Conservation (phyloP, 2,888 invertebrate species). For the Cantharis flavilabris region DNA sequence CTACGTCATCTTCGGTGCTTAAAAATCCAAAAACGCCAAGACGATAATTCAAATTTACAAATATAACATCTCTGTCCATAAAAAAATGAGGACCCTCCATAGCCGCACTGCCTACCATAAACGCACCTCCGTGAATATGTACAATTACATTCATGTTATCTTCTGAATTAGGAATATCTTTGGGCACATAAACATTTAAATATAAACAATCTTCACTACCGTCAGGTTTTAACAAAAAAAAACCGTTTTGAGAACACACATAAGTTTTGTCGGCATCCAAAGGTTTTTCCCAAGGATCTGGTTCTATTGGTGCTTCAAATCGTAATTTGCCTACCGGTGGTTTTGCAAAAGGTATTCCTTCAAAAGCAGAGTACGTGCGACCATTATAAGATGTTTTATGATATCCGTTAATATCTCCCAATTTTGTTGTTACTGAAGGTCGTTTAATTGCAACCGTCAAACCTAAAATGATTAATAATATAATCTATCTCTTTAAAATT, state of each 20-base stretch:
- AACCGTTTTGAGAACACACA: background rate
- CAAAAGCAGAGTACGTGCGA: background rate
- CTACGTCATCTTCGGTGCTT: background rate
- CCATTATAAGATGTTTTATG: background rate
- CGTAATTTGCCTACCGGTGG: background rate
- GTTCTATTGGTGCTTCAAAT: background rate
- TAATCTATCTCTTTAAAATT: too few species aligned
- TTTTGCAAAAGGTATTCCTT: background rate
- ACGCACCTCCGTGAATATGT: background rate
- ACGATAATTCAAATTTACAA: background rate
- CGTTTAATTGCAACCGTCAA: background rate
- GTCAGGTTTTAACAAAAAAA: background rate
- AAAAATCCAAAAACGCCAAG: background rate
- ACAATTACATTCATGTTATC: background rate
- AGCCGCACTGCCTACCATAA: background rate
- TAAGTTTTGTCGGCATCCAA: background rate
- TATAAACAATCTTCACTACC: background rate
- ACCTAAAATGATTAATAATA: background rate
- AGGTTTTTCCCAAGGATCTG: background rate
- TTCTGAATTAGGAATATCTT: background rate
- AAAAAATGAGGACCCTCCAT: background rate
- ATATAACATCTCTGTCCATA: background rate
- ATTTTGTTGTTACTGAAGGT: background rate
- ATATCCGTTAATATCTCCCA: background rate
- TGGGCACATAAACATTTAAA: background rate